Conservation (phyloP, 2,888 invertebrate genomes). For the Xiphydria camelus region DNA sequence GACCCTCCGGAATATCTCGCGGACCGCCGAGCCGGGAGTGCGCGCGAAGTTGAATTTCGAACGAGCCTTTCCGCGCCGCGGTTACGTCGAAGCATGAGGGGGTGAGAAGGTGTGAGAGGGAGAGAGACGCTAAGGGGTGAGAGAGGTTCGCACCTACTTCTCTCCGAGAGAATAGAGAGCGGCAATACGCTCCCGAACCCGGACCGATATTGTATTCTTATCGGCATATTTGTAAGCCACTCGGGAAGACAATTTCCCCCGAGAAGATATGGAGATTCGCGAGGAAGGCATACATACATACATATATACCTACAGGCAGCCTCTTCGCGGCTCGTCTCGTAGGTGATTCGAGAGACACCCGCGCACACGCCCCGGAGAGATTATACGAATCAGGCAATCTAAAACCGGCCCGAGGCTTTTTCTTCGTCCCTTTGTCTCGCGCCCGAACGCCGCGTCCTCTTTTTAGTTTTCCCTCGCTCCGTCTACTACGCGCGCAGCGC, state of each 20-base stretch:
- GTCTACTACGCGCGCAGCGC: too few species aligned
- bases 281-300: not conserved
- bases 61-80: not conserved
- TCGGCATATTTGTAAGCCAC: slow-evolving; percentile 44
- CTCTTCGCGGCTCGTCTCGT: too few species aligned
- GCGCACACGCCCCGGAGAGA: slow-evolving; percentile 3
- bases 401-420: not conserved
- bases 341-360: too few species aligned
- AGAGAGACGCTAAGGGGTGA: not conserved
- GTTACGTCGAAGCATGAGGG: not conserved
- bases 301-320: not conserved
- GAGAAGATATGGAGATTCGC: slow-evolving; percentile 11
- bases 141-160: too few species aligned
- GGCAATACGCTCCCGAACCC: not conserved
- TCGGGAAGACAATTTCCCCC: slow-evolving; percentile 39
- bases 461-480: slow-evolving; percentile 3
- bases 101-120: not conserved
- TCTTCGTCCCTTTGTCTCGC: not conserved
- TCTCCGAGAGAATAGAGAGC: not conserved
- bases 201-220: slow-evolving; percentile 36
- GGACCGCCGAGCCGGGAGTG: too few species aligned
- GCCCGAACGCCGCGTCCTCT: not conserved
- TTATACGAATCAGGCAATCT: slow-evolving; percentile 12
- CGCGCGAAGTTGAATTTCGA: too few species aligned
- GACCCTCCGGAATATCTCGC: too few species aligned